These are phyloP conservation scores for Stegodyphus mimosarum DNA, from an alignment of 1,140 invertebrate genomes.

Conservation along the genomic window DNA sequence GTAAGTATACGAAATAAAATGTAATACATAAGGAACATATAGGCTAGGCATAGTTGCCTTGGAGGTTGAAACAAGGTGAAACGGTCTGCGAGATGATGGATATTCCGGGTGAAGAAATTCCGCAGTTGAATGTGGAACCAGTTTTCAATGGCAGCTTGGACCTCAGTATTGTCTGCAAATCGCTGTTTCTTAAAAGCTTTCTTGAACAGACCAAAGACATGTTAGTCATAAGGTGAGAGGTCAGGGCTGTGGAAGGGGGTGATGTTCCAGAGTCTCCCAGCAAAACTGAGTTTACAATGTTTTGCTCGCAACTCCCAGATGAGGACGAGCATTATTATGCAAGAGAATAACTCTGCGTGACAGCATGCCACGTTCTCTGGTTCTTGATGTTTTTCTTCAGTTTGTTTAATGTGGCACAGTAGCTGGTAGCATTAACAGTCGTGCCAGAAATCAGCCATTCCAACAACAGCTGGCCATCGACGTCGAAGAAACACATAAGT, in stretches of 20 bases:
- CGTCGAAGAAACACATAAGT: not conserved
- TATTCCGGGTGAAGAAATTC: slow-evolving; percentile 18
- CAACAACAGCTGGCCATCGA: not conserved
- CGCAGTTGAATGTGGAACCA: not conserved
- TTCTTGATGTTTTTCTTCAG: not conserved
- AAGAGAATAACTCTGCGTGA: slow-evolving; percentile 16
- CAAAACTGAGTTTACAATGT: slow-evolving; percentile 8
- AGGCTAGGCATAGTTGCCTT: not conserved
- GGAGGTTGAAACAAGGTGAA: not conserved
- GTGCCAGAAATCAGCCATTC: not conserved
- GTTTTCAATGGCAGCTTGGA: slow-evolving; percentile 12
- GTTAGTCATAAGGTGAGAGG: not conserved
- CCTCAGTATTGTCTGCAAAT: not conserved
- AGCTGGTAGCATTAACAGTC: slow-evolving; percentile 1
- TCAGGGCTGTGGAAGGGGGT: not conserved
- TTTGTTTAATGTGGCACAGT: not conserved
- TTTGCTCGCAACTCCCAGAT: slow-evolving; percentile 21
- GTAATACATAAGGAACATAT: not conserved
- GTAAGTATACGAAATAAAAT: not conserved
- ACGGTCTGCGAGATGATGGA: not conserved
- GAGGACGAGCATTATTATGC: slow-evolving; percentile 10
- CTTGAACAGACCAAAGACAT: slow-evolving; percentile 5
- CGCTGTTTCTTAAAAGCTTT: not conserved
- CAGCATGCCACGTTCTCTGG: not conserved
- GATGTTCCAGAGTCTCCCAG: slow-evolving; percentile 23